These are phyloP conservation scores for Phataginus tetradactyla DNA, from an alignment of 2,797 vertebrate genomes.

Conservation along the genomic window DNA sequence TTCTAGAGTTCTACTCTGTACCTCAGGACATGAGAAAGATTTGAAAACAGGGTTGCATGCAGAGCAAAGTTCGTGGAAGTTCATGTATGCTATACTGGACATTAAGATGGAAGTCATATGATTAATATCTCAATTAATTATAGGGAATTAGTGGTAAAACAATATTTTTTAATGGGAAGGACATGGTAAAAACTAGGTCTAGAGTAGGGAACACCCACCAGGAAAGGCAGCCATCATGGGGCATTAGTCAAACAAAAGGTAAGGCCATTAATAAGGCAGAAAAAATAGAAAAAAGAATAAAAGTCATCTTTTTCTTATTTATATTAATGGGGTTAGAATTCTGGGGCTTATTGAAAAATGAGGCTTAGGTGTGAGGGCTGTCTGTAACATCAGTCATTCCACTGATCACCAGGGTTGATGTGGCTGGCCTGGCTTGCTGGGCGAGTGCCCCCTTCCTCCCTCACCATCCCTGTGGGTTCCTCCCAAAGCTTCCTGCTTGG, in stretches of 20 bases:
- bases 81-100: background rate
- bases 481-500: background rate
- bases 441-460: background rate
- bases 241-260: background rate
- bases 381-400: background rate
- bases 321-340: background rate
- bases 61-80: background rate
- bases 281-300: background rate
- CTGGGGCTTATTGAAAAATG: background rate
- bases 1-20: background rate
- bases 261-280: background rate
- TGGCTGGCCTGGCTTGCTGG: background rate
- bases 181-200: background rate
- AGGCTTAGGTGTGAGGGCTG: background rate
- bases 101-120: background rate
- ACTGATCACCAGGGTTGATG: background rate
- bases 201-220: background rate
- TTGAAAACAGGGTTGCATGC: background rate
- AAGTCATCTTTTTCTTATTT: background rate
- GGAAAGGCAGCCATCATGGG: background rate
- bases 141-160: background rate
- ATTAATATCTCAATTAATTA: background rate
- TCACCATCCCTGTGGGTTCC: background rate
- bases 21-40: background rate
- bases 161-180: background rate